Conservation (phyloP, 1,140 invertebrate genomes). For the Ceratina japonica region DNA sequence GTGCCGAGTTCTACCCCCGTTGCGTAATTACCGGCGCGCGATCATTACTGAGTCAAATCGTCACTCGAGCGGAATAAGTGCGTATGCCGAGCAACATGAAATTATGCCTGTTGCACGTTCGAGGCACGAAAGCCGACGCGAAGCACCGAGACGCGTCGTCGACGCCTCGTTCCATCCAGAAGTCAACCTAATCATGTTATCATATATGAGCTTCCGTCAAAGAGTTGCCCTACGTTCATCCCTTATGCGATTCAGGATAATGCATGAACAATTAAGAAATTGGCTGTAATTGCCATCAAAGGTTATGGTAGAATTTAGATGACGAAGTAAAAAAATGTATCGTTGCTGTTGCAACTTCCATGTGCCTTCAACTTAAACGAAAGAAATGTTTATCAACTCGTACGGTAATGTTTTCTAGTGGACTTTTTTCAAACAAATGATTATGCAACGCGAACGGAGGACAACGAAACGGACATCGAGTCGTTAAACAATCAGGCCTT, state of each 20-base stretch:
- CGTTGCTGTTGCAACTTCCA: conserved; percentile 6
- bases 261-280: no score
- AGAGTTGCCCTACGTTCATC: not conserved
- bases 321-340: no score
- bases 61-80: conserved; percentile 67
- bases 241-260: no score
- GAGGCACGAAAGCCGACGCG: not conserved
- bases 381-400: not conserved
- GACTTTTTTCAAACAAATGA: not conserved
- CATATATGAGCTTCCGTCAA: not conserved
- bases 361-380: not conserved
- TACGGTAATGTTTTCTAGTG: no score
- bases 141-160: not conserved
- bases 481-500: not conserved
- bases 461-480: not conserved
- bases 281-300: no score
- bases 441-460: not conserved
- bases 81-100: conserved; percentile 37
- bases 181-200: not conserved
- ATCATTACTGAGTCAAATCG: conserved; percentile 66
- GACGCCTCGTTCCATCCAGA: not conserved
- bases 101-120: conserved; percentile 6
- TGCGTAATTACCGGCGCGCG: conserved; percentile 59
- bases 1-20: conserved; percentile 60
- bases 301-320: no score